phyloP scores from a whole-genome alignment of 2,113 vertebrate species.

The Semnornis frantzii region DNA sequence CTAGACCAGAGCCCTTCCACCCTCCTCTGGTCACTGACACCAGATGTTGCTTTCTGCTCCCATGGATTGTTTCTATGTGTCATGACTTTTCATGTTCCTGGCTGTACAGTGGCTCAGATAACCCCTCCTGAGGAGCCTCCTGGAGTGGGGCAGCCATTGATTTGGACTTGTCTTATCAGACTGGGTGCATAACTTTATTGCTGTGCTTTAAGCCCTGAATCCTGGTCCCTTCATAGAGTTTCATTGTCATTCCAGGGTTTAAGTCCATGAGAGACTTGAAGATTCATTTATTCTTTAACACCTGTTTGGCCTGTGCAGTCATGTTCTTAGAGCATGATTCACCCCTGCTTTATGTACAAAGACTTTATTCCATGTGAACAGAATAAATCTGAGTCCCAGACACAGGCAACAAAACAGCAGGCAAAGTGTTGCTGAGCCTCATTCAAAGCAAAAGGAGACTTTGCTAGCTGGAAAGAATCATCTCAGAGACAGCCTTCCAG shows the following conservation, averaged over 20 bases:
- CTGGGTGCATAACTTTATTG: neutral
- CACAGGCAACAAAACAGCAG: neutral
- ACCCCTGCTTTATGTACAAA: neutral
- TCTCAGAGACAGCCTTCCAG: neutral
- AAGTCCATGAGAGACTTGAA: neutral
- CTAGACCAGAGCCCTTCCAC: neutral
- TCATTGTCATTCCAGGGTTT: neutral
- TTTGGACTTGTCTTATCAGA: neutral
- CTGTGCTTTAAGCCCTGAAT: neutral
- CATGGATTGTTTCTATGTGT: too few relatives aligned
- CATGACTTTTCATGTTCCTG: neutral
- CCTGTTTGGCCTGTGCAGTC: neutral
- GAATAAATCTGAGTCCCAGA: neutral
- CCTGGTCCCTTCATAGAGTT: neutral
- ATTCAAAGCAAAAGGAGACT: neutral
- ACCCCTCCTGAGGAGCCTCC: neutral
- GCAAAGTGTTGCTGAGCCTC: neutral
- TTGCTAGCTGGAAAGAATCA: neutral
- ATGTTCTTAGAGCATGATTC: neutral
- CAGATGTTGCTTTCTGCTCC: neutral
- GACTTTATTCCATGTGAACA: neutral
- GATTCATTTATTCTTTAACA: neutral
- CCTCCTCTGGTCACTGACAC: rapidly evolving
- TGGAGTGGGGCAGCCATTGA: neutral
- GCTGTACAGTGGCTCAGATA: neutral